phyloP scores from a whole-genome alignment of 2,797 vertebrate genomes.

The Siniperca obscura region DNA sequence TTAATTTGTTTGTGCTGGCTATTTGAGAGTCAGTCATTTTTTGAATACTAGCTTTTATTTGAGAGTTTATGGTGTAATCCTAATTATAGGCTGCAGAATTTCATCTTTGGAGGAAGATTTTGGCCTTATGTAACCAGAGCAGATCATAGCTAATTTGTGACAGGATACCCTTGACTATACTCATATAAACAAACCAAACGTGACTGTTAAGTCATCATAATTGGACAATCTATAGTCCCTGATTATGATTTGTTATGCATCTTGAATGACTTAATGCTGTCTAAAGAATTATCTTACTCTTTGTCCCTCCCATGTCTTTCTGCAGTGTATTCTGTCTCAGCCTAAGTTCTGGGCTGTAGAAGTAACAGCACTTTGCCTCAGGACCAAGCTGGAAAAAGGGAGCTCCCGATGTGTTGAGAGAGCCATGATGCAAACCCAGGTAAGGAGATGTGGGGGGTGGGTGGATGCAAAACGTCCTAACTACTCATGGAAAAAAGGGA shows the following conservation, averaged over 20 bases:
- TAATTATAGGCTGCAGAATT: background rate
- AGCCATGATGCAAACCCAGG: constrained; percentile 97
- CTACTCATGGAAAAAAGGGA: too few relatives aligned
- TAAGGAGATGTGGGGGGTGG: constrained; percentile 64
- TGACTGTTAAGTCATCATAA: background rate
- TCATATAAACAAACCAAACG: background rate
- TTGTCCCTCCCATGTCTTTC: constrained; percentile 1
- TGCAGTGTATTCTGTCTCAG: constrained; percentile 92
- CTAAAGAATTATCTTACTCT: background rate
- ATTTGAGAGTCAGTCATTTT: background rate
- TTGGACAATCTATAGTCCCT: too few relatives aligned
- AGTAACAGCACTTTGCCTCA: constrained; percentile 90
- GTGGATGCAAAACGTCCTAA: background rate
- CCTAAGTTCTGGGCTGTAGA: constrained; percentile 96
- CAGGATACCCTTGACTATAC: background rate
- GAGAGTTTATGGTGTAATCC: background rate
- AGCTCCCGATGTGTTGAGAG: constrained; percentile 91
- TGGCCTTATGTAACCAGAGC: background rate
- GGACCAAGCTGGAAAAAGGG: constrained; percentile 92
- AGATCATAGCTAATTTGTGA: background rate
- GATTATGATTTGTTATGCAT: background rate
- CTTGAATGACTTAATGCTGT: background rate
- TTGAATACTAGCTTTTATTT: background rate
- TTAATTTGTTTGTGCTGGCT: background rate
- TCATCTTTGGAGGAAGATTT: background rate